phyloP scores from a whole-genome alignment of 2,797 vertebrate species.

The Notoglanidium macrostoma region DNA sequence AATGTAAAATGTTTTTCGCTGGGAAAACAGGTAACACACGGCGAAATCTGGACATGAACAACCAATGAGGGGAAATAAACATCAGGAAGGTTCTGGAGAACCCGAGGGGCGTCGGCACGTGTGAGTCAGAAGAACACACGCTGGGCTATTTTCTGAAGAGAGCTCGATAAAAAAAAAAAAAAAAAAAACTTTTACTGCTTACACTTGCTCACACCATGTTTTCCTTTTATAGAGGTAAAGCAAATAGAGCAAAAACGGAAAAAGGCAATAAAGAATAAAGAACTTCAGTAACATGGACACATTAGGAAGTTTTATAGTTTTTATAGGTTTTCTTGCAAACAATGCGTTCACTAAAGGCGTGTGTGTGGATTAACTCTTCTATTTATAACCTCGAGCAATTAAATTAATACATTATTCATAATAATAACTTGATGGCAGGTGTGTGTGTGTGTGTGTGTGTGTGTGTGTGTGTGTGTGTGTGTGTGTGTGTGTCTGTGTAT shows the following conservation, averaged over 20 bases:
- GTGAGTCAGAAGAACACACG: background rate
- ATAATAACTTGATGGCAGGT: conserved; percentile 1
- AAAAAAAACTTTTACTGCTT: background rate
- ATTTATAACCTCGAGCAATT: background rate
- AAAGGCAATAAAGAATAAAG: background rate
- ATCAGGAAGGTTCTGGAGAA: background rate
- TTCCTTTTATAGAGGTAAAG: background rate
- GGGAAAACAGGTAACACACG: background rate
- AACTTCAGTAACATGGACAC: background rate
- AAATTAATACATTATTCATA: background rate
- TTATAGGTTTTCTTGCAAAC: background rate
- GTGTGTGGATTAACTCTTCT: background rate
- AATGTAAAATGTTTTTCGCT: background rate
- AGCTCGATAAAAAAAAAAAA: background rate
- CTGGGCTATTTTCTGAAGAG: background rate
- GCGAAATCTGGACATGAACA: background rate
- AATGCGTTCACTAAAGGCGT: background rate
- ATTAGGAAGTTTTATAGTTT: too few relatives aligned
- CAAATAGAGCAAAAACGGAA: background rate
- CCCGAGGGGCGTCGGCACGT: background rate
- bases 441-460: background rate
- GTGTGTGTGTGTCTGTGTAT: background rate
- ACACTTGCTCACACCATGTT: too few relatives aligned
- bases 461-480: background rate
- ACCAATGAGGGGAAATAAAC: background rate